A percentile compares a stretch with the other conserved stretches of the same genome.
Evolutionary conservation across 1,140 invertebrate genomes (phyloP).

Genomic region (Apis dorsata): DNA sequence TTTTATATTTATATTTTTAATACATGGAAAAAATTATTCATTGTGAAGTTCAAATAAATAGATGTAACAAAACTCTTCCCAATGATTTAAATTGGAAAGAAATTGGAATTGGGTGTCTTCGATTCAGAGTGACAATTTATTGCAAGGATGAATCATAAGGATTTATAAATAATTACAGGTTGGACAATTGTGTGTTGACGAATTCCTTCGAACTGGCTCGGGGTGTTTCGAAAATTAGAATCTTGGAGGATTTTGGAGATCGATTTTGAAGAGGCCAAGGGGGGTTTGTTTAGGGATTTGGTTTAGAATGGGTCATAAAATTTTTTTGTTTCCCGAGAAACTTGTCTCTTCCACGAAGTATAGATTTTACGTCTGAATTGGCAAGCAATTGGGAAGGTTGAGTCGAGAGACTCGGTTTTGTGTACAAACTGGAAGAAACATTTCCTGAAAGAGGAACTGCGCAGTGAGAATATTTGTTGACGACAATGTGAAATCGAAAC

Average conservation of each 20-base stretch:
- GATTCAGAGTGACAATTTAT: too few species aligned
- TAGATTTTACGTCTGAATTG: neutral
- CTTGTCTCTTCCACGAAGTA: neutral
- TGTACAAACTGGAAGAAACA: neutral
- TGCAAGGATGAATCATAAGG: too few species aligned
- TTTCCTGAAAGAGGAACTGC: neutral
- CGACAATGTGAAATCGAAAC: too few species aligned
- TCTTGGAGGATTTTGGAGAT: neutral
- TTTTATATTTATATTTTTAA: slow-evolving; percentile 1
- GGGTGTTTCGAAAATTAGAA: neutral
- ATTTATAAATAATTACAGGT: too few species aligned
- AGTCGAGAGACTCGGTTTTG: neutral
- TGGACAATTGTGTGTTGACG: too few species aligned
- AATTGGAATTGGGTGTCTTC: too few species aligned
- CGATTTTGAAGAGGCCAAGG: neutral
- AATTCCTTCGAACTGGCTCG: neutral
- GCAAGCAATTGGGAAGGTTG: neutral
- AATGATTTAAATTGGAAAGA: too few species aligned
- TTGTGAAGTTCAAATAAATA: slow-evolving; percentile 87
- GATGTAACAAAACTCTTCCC: slow-evolving; percentile 54
- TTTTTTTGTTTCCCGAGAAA: neutral
- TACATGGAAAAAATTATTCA: slow-evolving; percentile 79
- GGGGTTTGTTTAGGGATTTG: neutral
- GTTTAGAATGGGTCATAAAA: neutral
- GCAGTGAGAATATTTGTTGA: too few species aligned